Conservation (phyloP, 2,888 invertebrate genomes). For the Pyrrhia umbra region DNA sequence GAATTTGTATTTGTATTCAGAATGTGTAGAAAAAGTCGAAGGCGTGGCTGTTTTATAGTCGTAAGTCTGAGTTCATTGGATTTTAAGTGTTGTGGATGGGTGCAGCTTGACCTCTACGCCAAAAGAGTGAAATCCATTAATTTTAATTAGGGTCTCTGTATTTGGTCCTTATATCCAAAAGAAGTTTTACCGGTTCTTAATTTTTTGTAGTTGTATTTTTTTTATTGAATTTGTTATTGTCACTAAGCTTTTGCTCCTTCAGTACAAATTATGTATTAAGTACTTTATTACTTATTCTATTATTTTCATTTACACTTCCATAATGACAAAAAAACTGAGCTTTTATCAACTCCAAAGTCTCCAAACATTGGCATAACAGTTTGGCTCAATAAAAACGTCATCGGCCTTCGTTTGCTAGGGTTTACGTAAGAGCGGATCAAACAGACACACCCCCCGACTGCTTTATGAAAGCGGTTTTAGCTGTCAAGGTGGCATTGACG, state of each 20-base stretch:
- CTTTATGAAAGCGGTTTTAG: conserved; percentile 46
- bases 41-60: not conserved
- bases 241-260: not conserved
- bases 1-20: conserved; percentile 8
- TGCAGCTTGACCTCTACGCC: conserved; percentile 14
- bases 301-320: not conserved
- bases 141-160: not conserved
- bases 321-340: conserved; percentile 5
- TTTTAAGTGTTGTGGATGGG: not conserved
- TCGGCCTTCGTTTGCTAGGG: conserved; percentile 38
- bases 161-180: conserved; percentile 17
- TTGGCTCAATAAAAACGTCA: conserved; percentile 41
- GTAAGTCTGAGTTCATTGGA: not conserved
- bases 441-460: conserved; percentile 52
- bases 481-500: conserved; percentile 53
- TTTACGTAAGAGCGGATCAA: conserved; percentile 36
- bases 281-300: conserved; percentile 9
- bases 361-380: conserved; percentile 30
- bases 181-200: conserved; percentile 8
- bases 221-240: not conserved
- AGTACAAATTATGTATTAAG: not conserved
- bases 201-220: not conserved
- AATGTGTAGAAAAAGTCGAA: conserved; percentile 1
- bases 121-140: conserved; percentile 21
- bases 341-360: conserved; percentile 24